These are phyloP conservation scores for Babylonia areolata DNA, from an alignment of 1,140 invertebrate genomes.

Conservation along the genomic window DNA sequence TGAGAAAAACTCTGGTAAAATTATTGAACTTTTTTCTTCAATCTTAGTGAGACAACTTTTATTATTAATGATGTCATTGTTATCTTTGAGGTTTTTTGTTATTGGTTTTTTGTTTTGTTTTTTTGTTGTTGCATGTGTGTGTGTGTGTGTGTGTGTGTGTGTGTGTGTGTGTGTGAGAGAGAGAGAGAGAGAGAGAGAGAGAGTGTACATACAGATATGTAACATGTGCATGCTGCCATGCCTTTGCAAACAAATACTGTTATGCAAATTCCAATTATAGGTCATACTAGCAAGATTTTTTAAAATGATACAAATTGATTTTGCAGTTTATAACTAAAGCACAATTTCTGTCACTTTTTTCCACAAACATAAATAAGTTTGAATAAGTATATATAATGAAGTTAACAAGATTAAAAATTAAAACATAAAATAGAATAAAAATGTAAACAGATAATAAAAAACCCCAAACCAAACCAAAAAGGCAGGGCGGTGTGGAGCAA, in stretches of 20 bases:
- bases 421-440: neutral
- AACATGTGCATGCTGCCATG: no score
- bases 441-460: neutral
- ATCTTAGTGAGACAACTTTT: no score
- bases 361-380: neutral
- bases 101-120: no score
- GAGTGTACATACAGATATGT: no score
- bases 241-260: no score
- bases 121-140: no score
- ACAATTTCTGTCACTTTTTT: neutral
- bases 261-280: neutral
- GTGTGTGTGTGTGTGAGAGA: slow-evolving; percentile 3
- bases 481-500: neutral
- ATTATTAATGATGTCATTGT: no score
- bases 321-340: no score
- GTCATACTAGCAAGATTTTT: neutral
- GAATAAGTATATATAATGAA: neutral
- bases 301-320: neutral
- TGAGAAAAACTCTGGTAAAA: no score
- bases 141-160: no score
- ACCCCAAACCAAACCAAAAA: neutral
- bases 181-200: neutral
- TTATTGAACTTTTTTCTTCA: no score
- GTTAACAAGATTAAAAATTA: neutral
- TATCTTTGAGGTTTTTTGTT: no score